Percentiles rank a stretch among this genome's conserved stretches.
Conservation (phyloP, 2,113 vertebrate genomes). For the Sitta europaea region DNA sequence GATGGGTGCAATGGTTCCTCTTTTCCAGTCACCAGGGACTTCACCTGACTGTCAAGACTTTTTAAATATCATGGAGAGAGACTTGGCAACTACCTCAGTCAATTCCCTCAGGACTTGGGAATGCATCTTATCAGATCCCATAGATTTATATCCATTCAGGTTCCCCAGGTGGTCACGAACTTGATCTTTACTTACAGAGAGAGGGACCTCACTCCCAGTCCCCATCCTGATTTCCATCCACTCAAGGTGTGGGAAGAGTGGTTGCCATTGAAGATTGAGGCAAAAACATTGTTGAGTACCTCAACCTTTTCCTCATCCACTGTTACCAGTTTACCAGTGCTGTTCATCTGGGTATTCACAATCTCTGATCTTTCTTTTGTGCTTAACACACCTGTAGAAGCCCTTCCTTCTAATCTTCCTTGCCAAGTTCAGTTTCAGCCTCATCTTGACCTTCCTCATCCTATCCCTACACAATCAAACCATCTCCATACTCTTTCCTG, state of each 20-base stretch:
- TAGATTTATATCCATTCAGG: background rate
- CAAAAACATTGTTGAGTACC: background rate
- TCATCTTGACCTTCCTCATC: background rate
- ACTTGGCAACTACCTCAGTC: background rate
- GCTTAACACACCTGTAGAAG: background rate
- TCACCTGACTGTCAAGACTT: background rate
- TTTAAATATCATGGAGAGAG: too few relatives aligned
- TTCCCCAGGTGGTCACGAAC: background rate
- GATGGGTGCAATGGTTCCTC: background rate
- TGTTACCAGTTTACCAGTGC: background rate
- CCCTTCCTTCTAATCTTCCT: background rate
- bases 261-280: background rate
- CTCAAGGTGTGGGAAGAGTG: background rate
- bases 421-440: background rate
- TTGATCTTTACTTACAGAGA: background rate
- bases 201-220: background rate
- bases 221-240: background rate
- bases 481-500: background rate
- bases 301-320: background rate
- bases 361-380: background rate
- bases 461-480: background rate
- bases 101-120: background rate
- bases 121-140: background rate
- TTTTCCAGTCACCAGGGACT: background rate
- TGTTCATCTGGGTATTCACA: background rate